Conservation (phyloP, 2,113 vertebrate species). For the Arizona elegans region DNA sequence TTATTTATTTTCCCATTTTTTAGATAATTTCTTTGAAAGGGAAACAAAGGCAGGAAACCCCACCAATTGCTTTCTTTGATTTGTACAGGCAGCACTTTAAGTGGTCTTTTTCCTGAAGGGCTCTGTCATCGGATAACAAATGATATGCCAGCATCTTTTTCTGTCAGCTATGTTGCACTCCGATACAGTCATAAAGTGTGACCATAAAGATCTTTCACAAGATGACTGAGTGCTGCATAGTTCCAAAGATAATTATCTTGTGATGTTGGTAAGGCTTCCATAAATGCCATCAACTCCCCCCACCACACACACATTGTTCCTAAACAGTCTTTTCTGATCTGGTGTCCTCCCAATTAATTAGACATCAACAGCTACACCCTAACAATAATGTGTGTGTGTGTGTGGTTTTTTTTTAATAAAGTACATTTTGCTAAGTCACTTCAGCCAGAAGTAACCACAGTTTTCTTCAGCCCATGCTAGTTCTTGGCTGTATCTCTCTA, state of each 20-base stretch:
- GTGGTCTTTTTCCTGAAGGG: not conserved
- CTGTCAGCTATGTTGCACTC: not conserved
- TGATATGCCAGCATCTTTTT: not conserved
- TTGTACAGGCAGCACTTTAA: not conserved
- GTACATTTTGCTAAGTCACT: not conserved
- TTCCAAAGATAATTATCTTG: not conserved
- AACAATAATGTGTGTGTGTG: not conserved
- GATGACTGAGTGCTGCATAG: not conserved
- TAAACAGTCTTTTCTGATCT: not conserved
- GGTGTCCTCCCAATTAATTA: not conserved
- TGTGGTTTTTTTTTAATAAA: not conserved
- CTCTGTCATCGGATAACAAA: not conserved
- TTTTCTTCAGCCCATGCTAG: not conserved
- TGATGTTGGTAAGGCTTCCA: not conserved
- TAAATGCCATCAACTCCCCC: not conserved
- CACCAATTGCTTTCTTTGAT: not conserved
- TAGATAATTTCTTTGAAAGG: not conserved
- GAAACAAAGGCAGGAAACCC: not conserved
- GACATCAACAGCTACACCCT: not conserved
- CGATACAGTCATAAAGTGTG: not conserved
- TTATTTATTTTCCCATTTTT: not conserved
- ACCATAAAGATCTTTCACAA: not conserved
- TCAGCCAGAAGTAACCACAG: not conserved
- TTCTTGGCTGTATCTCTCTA: not conserved
- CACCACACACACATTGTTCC: not conserved